Conservation (phyloP, 2,797 vertebrate species). For the Phoeniculus purpureus region DNA sequence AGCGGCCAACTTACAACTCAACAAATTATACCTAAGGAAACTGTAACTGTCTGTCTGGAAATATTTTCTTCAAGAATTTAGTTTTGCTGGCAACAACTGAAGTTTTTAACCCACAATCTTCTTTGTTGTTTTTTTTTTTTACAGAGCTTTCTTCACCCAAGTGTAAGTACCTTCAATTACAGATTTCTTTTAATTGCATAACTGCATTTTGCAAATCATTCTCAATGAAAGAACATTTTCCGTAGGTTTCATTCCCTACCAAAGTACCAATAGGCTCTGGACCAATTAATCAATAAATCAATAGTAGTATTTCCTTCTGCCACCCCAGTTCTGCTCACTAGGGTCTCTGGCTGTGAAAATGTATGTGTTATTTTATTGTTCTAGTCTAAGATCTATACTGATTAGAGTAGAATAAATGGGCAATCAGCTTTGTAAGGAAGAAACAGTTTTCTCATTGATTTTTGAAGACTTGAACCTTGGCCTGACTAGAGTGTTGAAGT, state of each 20-base stretch:
- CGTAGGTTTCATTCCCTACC: neutral
- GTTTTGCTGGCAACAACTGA: neutral
- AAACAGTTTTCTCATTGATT: neutral
- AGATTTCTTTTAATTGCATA: neutral
- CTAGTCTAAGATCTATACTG: neutral
- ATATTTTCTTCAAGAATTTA: neutral
- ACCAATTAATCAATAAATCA: neutral
- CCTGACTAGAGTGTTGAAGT: neutral
- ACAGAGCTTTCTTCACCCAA: neutral
- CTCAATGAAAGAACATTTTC: neutral
- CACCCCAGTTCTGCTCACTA: neutral
- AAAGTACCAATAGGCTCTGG: neutral
- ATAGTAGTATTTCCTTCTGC: neutral
- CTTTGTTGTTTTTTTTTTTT: neutral
- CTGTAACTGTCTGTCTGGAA: neutral
- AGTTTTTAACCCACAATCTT: neutral
- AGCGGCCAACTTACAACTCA: neutral
- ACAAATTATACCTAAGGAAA: no score
- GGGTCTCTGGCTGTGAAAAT: neutral
- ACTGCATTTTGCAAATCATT: neutral
- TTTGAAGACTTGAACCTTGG: neutral
- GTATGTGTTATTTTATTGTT: neutral
- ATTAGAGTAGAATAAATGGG: neutral
- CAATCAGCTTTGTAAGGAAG: neutral
- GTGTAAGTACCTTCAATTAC: neutral